Evolutionary conservation across 35 echinoderm and acorn worm species (phyloP), one percentile per base, ranked within the genome.

Genomic region (Apostichopus parvimensis): DNA sequence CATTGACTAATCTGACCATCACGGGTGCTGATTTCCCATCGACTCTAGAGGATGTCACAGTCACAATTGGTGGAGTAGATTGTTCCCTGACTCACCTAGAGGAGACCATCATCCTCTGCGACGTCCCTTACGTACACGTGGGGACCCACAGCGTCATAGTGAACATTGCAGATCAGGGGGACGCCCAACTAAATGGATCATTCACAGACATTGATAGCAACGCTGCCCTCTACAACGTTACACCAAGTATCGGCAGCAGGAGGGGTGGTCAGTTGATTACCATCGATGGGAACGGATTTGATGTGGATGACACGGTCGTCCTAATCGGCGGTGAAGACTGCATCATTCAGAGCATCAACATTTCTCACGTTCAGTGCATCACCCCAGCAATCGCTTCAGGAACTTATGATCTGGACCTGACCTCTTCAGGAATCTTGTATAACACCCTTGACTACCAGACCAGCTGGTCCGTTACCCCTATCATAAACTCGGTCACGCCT

Each of bases 201-300:
- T 28, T 14, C 54, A 91, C 91, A 0, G 87, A 76, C 4, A 55
- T 98, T 9, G 54, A 28, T 20, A 96, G 94, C 78, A 77, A 24
- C 4, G 80, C 71, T 79, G 82, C 86, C 54, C 94, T 96, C 73
- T 78, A 91, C 56, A 88, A 79, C 13, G 77, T 99, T 7, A 83
- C 53, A n/a, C 97, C 97, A 56, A 79, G 28, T 77, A 28, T 54
- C 6, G 97, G 97, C 22, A 95, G 95, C 81, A 96, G 57, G 23
- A 57, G 94, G 57, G 97, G 97, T 13, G 97, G 97, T 4, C 95
- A 96, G 87, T 9, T 89, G n/a, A 86, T 99, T 56, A 96, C 91
- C 6, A 92, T 99, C 75, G 62, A 28, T 6, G 95, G 97, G 11
- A 99, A 87, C 83, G 97, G 97, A 54, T 99, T 99, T 54, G 65